Base-by-base conservation (phyloP, 1,140 invertebrate genomes). In the Eufriesea mexicana region DNA sequence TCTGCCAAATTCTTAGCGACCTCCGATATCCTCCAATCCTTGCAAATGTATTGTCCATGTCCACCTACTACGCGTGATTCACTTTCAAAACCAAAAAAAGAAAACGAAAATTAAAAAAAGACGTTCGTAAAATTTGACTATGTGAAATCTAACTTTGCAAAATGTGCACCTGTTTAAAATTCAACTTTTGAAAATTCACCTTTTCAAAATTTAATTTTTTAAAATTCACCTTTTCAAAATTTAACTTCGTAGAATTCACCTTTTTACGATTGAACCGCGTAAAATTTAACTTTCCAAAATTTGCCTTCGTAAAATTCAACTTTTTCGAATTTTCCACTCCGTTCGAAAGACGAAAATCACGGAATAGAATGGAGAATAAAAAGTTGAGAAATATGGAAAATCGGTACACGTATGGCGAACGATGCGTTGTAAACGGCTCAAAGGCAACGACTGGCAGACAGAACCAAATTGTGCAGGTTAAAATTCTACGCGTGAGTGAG, bases 401-500 rank as follows among this genome's bases (percentile, higher is more conserved):
- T 61, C 12, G n/a, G n/a, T 23, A 16, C 45, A 49, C 57, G 49
- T 45, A 35, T 64, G 0, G 1, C 55, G 62, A 42, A 74, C 87
- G 87, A 82, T 76, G 61, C 55, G 81, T 79, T 54, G 74, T 67
- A 68, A 78, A 35, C 86, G 87, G 51, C 80, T 67, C 79, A 86
- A 88, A 84, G 81, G 67, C 77, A 74, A 79, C 87, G 81, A 89
- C 87, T 89, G 87, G 54, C 66, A 64, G 80, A 74, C 68, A 77
- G 73, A 64, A 86, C 80, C 84, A 72, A 88, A 86, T 86, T 88
- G 81, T 71, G 42, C 74, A 73, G 75, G 74, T 89, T 89, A 86
- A 89, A 89, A 89, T 89, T 89, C 87, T 89, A 62, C 78, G 73
- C 55, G 87, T 57, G 81, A 86, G 84, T 84, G 84, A 88, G 77